Evolutionary conservation across 2,888 invertebrate genomes (phyloP).

Genomic region (Nemapogon koenigi): DNA sequence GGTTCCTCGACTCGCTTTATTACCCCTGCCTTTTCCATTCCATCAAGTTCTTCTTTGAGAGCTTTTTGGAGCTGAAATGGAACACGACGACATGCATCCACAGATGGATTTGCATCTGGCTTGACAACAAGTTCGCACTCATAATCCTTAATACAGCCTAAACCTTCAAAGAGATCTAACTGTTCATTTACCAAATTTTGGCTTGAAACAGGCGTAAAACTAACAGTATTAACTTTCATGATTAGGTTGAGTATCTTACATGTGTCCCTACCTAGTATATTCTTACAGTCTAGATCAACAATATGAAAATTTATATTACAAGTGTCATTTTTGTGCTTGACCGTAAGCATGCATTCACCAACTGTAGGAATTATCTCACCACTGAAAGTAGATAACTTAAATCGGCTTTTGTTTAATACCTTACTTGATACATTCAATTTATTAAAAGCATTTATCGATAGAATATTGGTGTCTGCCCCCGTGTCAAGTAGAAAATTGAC

Average conservation of each 20-base stretch:
- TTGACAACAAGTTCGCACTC: no score
- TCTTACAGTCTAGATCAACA: background rate
- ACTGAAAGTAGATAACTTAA: background rate
- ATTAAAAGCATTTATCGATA: background rate
- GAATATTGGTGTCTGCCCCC: background rate
- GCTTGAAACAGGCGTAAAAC: no score
- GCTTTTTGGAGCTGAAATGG: slow-evolving; percentile 8
- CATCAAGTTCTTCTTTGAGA: slow-evolving; percentile 14
- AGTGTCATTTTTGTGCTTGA: no score
- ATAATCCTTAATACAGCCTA: no score
- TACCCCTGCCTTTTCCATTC: slow-evolving; percentile 10
- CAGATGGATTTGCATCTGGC: no score
- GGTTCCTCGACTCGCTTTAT: slow-evolving; percentile 15
- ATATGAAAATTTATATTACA: background rate
- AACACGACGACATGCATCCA: no score
- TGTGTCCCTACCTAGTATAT: background rate
- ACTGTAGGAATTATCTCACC: background rate
- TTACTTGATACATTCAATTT: background rate
- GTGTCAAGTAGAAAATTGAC: background rate
- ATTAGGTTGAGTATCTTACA: no score
- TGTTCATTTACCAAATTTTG: no score
- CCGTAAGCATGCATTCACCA: no score
- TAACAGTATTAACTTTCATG: no score
- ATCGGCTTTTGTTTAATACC: background rate
- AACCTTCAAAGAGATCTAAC: no score